A percentile compares a stretch with the other conserved stretches of the same genome.
Conservation (phyloP, 2,888 invertebrate genomes). For the Melolontha melolontha region DNA sequence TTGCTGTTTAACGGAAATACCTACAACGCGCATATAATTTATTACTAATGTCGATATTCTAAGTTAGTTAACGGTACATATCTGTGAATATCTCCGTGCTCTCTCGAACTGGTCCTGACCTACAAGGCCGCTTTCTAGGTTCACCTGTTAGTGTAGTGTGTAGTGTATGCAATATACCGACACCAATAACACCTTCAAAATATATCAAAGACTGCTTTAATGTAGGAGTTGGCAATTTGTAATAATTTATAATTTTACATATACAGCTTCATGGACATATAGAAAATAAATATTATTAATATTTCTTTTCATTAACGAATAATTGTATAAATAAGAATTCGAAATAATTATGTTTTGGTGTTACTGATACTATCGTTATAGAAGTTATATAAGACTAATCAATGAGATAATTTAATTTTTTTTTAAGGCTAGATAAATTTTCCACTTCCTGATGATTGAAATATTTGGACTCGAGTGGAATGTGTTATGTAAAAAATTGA, state of each 20-base stretch:
- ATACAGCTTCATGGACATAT: too few species aligned
- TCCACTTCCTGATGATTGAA: slow-evolving; percentile 22
- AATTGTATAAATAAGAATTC: too few species aligned
- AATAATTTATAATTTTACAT: too few species aligned
- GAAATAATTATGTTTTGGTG: background rate
- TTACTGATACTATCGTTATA: background rate
- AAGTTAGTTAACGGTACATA: slow-evolving; percentile 38
- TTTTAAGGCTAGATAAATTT: slow-evolving; percentile 1
- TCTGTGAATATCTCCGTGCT: slow-evolving; percentile 25
- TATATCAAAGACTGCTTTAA: too few species aligned
- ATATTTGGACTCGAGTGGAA: background rate
- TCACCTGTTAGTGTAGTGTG: slow-evolving; percentile 19
- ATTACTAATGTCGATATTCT: slow-evolving; percentile 37
- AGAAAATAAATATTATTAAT: too few species aligned
- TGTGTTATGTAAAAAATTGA: slow-evolving; percentile 27
- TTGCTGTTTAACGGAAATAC: slow-evolving; percentile 30
- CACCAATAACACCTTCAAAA: too few species aligned
- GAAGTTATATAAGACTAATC: slow-evolving; percentile 15
- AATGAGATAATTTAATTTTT: slow-evolving; percentile 9
- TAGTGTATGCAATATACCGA: background rate
- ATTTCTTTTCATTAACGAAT: too few species aligned
- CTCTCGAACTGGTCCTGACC: slow-evolving; percentile 39
- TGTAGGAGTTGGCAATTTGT: too few species aligned
- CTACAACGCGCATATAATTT: slow-evolving; percentile 23
- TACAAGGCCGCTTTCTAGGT: slow-evolving; percentile 42